Evolutionary conservation across 2,888 invertebrate genomes (phyloP), one percentile per base, ranked within the genome.

Genomic region (Taphrorychus bicolor): DNA sequence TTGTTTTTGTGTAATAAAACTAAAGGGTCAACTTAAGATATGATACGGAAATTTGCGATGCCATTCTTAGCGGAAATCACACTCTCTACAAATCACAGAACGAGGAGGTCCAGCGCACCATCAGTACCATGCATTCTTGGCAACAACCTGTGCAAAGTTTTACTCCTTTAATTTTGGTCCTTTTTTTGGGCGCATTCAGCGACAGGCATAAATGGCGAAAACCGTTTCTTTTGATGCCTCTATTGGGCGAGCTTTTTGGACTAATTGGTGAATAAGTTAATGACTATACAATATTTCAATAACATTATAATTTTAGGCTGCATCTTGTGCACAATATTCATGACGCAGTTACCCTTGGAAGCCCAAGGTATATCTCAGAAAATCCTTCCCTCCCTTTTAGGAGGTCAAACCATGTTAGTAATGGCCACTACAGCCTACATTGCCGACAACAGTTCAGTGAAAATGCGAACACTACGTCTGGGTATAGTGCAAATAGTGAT

Each of bases 381-480:
- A n/a, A 73, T 87, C 0, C 83, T 87, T 1, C 83, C 85, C 1
- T 86, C 88, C 0, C 77, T 88, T 19, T 84, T 85, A 18, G 89
- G 89, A 23, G 87, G 88, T 22, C 80, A 83, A 67, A 83, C 86
- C 0, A 78, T 81, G 76, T 60, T 82, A 11, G 73, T 77, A 3
- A 81, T 82, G 80, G 80, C 82, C 7, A 74, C 78, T 11, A 82
- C 79, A 54, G 76, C 82, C 1, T 82, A 82, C 64, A 79, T 82
- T 21, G 81, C 82, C 2, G 82, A 82, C 70, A 75, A 81, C 2
- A 82, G 88, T 51, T 82, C 86, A 0, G 67, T 85, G 14, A 85
- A 88, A 73, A 83, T 85, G 69, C 83, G 89, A 41, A 89, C 89
- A 1, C 83, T 88, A 59, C 82, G 88, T 73, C 83, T 89, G 53